phyloP scores from a whole-genome alignment of 2,888 invertebrate genomes.

The Lasius platythorax region DNA sequence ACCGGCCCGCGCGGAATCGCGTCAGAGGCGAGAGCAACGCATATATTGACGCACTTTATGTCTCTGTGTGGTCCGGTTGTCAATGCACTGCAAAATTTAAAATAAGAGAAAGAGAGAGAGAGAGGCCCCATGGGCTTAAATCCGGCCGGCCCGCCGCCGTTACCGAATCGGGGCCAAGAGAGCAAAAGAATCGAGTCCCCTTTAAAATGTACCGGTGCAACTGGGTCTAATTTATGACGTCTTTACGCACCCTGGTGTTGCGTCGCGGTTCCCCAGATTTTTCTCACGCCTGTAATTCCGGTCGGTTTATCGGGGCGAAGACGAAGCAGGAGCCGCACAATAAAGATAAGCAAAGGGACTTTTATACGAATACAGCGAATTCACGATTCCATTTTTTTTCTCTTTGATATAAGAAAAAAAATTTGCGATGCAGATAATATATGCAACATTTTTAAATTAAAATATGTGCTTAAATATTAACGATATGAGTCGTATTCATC shows the following conservation, averaged over 20 bases:
- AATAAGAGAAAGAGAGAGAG: slow-evolving; percentile 26
- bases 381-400: background rate
- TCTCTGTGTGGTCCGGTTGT: slow-evolving; percentile 52
- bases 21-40: slow-evolving; percentile 52
- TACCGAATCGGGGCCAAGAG: slow-evolving; percentile 49
- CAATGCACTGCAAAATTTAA: slow-evolving; percentile 48
- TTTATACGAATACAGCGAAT: background rate
- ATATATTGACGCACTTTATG: slow-evolving; percentile 52
- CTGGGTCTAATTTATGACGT: slow-evolving; percentile 45
- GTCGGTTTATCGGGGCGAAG: background rate
- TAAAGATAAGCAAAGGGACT: slow-evolving; percentile 18
- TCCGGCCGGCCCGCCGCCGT: slow-evolving; percentile 18
- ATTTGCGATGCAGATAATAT: background rate
- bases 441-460: background rate
- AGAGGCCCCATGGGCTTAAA: slow-evolving; percentile 26
- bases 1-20: slow-evolving; percentile 8
- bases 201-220: slow-evolving; percentile 51
- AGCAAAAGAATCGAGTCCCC: slow-evolving; percentile 33
- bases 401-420: background rate
- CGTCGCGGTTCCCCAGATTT: slow-evolving; percentile 4
- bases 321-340: background rate
- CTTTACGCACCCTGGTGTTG: slow-evolving; percentile 11
- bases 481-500: background rate
- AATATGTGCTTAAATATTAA: background rate
- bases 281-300: slow-evolving; percentile 43